These are phyloP conservation scores for Saccostrea echinata DNA, from an alignment of 1,140 invertebrate genomes.

Conservation along the genomic window DNA sequence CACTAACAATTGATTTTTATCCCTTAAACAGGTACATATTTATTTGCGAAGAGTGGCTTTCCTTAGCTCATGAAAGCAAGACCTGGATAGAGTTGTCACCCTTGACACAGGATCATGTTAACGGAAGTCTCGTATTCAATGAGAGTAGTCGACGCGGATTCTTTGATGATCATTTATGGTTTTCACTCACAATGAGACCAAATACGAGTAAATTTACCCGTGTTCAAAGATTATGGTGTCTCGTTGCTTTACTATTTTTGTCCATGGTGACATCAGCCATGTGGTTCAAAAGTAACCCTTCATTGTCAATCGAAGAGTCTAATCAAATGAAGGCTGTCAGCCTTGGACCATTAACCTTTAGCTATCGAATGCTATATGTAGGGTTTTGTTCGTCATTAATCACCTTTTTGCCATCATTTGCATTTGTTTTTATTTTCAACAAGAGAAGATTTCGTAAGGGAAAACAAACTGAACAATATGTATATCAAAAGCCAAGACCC, in stretches of 20 bases:
- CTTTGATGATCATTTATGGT: conserved; percentile 52
- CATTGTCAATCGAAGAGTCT: conserved; percentile 47
- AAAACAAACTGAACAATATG: neutral
- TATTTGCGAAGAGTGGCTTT: conserved; percentile 51
- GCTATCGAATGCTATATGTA: conserved; percentile 70
- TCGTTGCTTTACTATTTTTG: conserved; percentile 39
- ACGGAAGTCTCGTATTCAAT: conserved; percentile 31
- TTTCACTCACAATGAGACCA: conserved; percentile 53
- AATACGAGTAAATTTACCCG: conserved; percentile 51
- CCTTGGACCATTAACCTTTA: conserved; percentile 79
- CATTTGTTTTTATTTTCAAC: conserved; percentile 40
- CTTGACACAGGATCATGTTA: neutral
- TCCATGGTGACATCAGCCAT: conserved; percentile 51
- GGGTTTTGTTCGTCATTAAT: conserved; percentile 67
- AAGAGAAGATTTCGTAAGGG: conserved; percentile 3
- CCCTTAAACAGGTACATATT: conserved; percentile 45
- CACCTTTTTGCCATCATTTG: conserved; percentile 72
- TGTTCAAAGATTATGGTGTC: conserved; percentile 52
- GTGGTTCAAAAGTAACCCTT: conserved; percentile 30
- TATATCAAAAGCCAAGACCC: too few species aligned
- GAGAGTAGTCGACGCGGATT: conserved; percentile 32
- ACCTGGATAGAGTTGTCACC: neutral
- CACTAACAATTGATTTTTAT: neutral
- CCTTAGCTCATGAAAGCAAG: conserved; percentile 25
- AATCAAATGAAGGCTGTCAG: conserved; percentile 65